Evolutionary conservation across 2,888 invertebrate genomes (phyloP), one percentile per base, ranked within the genome.

Genomic region (Scaptomyza tumidula): DNA sequence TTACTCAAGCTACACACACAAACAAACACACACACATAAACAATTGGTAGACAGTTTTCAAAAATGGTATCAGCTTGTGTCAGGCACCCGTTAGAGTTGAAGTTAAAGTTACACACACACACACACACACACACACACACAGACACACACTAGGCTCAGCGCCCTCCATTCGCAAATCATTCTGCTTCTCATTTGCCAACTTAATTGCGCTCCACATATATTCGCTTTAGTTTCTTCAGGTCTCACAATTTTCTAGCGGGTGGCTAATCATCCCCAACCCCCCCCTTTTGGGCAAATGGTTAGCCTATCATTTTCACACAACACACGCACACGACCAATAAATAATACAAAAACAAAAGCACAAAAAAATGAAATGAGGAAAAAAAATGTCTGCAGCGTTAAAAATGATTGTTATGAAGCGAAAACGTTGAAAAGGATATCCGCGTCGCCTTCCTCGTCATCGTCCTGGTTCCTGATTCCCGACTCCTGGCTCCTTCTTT

Each of bases 401-500:
- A 64, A 76, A 82, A 79, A 75, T 76, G 54, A 80, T 65, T 75
- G 68, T 78, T 66, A 72, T 78, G 78, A 69, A 83, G 77, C 74
- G 71, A 77, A 79, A 86, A 87, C 69, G 82, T 74, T 80, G 85
- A 83, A 89, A 87, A 85, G 87, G 89, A 88, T 81, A 89, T 88
- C 88, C 86, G 87, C 77, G 80, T 76, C 65, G 71, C 56, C 45
- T 58, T 57, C 57, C 54, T 57, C 67, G 13, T 43, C 70, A 16
- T 56, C 55, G 48, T 61, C 66, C 49, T 44, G 19, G 19, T n/a
- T 35, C 49, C 48, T 14, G 50, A 11, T 24, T 19, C 13, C 41
- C 16, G 19, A 19, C n/a, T 35, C 19, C 9, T 24, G 35, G 46
- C 43, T 46, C 33, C 62, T 41, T 46, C 55, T 41, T 46, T 53